Percentiles rank a stretch among this genome's conserved stretches.
Evolutionary conservation across 2,888 invertebrate genomes (phyloP).

Genomic region (Acanthosepion esculentum): DNA sequence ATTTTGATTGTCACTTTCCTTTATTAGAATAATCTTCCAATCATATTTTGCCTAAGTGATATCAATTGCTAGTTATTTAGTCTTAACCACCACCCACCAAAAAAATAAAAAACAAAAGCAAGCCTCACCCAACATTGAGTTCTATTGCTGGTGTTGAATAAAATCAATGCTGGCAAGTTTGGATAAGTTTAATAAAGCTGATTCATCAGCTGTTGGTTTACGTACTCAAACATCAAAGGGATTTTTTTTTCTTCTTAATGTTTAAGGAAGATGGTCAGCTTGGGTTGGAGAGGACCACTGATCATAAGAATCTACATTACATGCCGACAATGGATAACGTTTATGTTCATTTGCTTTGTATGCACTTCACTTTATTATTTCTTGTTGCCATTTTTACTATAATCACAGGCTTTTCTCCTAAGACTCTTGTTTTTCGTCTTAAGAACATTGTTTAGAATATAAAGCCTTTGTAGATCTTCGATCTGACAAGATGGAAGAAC

Average conservation of each 20-base stretch:
- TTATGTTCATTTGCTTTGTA: neutral
- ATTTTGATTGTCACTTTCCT: too few species aligned
- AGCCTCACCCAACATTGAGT: neutral
- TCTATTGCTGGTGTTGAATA: neutral
- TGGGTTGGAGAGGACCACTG: constrained; percentile 17
- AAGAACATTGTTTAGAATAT: neutral
- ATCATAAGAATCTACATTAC: neutral
- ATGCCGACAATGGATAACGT: neutral
- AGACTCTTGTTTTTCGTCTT: neutral
- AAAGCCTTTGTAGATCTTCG: neutral
- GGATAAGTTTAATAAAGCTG: constrained; percentile 15
- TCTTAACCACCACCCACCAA: too few species aligned
- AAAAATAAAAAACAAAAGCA: neutral
- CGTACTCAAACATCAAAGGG: neutral
- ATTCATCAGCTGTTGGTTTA: constrained; percentile 17
- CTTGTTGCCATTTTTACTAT: neutral
- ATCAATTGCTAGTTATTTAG: too few species aligned
- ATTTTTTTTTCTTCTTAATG: neutral
- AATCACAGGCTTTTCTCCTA: neutral
- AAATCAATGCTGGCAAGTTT: neutral
- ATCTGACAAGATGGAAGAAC: neutral
- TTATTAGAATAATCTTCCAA: too few species aligned
- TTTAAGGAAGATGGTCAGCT: neutral
- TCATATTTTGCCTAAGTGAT: too few species aligned
- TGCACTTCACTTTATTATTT: neutral